Evolutionary conservation across 2,888 invertebrate species (phyloP), one percentile per base, ranked within the genome.

Genomic region (Oscheius sp.): DNA sequence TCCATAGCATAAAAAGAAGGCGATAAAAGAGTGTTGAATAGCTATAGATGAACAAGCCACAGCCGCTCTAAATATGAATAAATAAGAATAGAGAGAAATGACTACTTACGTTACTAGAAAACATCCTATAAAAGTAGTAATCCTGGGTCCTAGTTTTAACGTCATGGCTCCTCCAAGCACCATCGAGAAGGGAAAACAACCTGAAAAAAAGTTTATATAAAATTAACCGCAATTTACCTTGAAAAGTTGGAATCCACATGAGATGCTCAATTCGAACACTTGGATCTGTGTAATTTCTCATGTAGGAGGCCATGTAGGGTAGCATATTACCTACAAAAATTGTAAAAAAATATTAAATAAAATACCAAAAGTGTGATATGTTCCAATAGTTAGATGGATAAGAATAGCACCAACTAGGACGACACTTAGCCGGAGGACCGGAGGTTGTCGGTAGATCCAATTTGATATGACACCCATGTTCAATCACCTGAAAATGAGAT

Each of bases 101-200:
- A 1, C 29, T 29, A 42, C 17, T 52, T 46, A 85, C 85, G 82
- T 81, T 73, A 80, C 81, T 20, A 83, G 48, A 27, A 69, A 57
- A 61, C 85, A 85, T 37, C 85, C 85, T 46, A 85, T 73, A 15
- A 79, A 75, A 5, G 84, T 77, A 4, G 85, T 82, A 12, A 75
- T 42, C 52, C 85, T 39, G 25, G 85, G 83, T 12, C 82, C 82
- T 23, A 83, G 65, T 48, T 57, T 52, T 25, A 53, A 66, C 0
- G 81, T 69, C n/a, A 86, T 70, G 33, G 70, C 71, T 3, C 85
- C 85, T 10, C 85, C 85, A 39, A 85, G 82, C 6, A 85, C 82
- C 85, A 85, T 85, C 2, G 85, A 85, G 61, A 85, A 86, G 17
- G 85, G 85, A 57, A 85, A 85, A 65, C 84, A 85, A 15, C 85